Conservation (phyloP, 2,888 invertebrate species). For the Acronicta aceris region DNA sequence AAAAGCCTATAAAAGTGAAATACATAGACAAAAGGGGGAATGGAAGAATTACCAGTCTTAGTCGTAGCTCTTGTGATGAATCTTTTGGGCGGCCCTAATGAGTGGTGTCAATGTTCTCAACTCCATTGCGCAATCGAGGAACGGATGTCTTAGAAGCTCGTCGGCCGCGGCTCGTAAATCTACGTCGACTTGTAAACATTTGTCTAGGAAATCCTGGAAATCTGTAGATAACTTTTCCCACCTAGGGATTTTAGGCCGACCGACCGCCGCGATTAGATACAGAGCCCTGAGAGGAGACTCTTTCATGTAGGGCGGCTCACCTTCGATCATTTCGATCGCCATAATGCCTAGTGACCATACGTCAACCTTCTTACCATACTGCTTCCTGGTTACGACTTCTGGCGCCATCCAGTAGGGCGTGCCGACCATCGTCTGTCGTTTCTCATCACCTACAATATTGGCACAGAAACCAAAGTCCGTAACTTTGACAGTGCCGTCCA, state of each 20-base stretch:
- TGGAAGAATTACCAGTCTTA: slow-evolving; percentile 73
- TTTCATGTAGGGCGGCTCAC: slow-evolving; percentile 98
- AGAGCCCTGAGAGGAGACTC: slow-evolving; percentile 97
- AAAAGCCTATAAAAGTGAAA: slow-evolving; percentile 76
- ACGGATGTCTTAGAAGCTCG: slow-evolving; percentile 94
- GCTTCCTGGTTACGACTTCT: slow-evolving; percentile 97
- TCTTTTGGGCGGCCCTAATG: slow-evolving; percentile 96
- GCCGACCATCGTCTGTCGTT: slow-evolving; percentile 99
- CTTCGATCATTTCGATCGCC: slow-evolving; percentile 98
- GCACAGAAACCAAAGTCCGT: slow-evolving; percentile 99
- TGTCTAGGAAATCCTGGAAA: slow-evolving; percentile 95
- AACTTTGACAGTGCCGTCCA: slow-evolving; percentile 97
- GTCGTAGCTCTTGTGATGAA: slow-evolving; percentile 91
- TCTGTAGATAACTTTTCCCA: slow-evolving; percentile 94
- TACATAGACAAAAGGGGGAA: slow-evolving; percentile 65
- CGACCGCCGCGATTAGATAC: slow-evolving; percentile 98
- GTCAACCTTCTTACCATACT: slow-evolving; percentile 97
- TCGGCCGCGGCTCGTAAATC: slow-evolving; percentile 93
- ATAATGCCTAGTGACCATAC: slow-evolving; percentile 99
- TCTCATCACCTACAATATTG: slow-evolving; percentile 97
- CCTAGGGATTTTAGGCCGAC: slow-evolving; percentile 96
- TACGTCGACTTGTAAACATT: slow-evolving; percentile 96
- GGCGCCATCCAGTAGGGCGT: slow-evolving; percentile 99
- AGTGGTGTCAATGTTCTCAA: slow-evolving; percentile 95
- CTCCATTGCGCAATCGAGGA: slow-evolving; percentile 94